Base-by-base conservation (phyloP, 2,888 invertebrate genomes). In the Rotaria macrura region DNA sequence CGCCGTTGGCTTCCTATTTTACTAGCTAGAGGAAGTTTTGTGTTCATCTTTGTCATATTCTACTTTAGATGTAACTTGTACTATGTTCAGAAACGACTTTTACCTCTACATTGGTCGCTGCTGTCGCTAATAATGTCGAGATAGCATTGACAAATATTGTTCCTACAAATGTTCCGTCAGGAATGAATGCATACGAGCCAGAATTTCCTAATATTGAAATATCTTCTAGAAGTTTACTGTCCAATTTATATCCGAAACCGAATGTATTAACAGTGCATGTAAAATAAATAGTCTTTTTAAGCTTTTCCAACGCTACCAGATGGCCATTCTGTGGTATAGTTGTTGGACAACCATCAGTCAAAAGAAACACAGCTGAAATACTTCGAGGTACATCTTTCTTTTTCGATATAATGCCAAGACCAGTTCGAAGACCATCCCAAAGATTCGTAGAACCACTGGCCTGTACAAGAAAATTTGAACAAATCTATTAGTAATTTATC, bases 101-200 rank as follows among this genome's bases (percentile, higher is more conserved):
- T 40, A 79, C 65, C 14, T 65, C 20, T 25, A 86, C 29, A 57
- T 84, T 85, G 83, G 84, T 52, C 55, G 54, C 74, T 7, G 49
- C 72, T 49, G 83, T 86, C 17, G 54, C 12, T 54, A 86, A 84
- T 14, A 79, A 43, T 47, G 57, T 84, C 5, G 84, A 17, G 34
- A 86, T 38, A 54, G 79, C 84, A 57, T 86, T 86, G 20, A 86
- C 57, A 54, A 86, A 86, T 12, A 86, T 49, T 25, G 86, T 86
- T 40, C 86, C 86, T 20, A 86, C 84, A 74, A 86, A 84, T 40
- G 84, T 74, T 49, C 84, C 84, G 65, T 86, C 86, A 17, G 86
- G 86, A 54, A 86, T 86, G 49, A 86, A 86, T 40, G 84, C 74
- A 38, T 84, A 86, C 17, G 84, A 84, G 23, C 86, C 86, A n/a